Percentiles rank a stretch among this genome's conserved stretches.
phyloP scores from a whole-genome alignment of 2,888 invertebrate genomes.

The Napeogenes inachia region DNA sequence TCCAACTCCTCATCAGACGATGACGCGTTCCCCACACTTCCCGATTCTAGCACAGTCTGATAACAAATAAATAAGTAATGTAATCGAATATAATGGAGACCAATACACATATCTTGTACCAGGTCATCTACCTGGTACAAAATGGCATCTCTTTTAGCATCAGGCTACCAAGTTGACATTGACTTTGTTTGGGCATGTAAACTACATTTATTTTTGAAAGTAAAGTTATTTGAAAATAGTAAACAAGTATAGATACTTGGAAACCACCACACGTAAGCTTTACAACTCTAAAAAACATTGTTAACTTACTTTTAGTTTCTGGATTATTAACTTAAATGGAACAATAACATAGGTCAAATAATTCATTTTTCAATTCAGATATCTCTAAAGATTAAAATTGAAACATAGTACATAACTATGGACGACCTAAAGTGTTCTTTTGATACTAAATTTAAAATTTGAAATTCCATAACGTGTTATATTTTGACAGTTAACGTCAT shows the following conservation, averaged over 20 bases:
- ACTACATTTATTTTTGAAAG: no score
- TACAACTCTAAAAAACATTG: background rate
- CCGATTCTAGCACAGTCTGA: conserved; percentile 83
- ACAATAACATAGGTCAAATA: background rate
- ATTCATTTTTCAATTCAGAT: background rate
- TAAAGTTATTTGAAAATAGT: no score
- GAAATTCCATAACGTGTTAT: no score
- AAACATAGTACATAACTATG: background rate
- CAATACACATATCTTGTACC: no score
- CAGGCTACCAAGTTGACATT: no score
- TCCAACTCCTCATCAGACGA: conserved; percentile 84
- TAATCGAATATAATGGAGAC: background rate
- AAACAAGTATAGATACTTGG: no score
- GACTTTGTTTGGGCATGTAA: no score
- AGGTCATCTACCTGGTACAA: no score
- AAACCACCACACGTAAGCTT: no score
- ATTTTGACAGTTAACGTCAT: no score
- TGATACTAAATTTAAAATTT: no score
- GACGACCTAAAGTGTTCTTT: no score
- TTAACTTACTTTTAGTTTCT: conserved; percentile 8
- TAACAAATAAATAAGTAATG: conserved; percentile 32
- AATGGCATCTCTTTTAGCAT: background rate
- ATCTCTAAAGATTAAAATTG: background rate
- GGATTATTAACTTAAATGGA: background rate
- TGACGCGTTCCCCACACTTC: conserved; percentile 79